phyloP scores from a whole-genome alignment of 92 coral and sea anemone species.

The Pocillopora meandrina region DNA sequence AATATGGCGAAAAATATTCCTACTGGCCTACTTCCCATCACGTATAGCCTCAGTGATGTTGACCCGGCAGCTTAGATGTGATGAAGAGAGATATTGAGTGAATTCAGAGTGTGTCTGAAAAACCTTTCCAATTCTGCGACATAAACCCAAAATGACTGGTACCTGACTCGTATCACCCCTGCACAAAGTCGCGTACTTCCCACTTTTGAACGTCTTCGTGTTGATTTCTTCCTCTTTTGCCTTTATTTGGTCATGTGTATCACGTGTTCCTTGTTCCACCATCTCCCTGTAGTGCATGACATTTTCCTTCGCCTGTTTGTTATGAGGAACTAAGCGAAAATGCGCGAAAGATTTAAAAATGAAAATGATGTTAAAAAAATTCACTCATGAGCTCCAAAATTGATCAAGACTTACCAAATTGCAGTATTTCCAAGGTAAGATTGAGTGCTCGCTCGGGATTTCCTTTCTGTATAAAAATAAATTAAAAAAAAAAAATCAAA shows the following conservation, averaged over 20 bases:
- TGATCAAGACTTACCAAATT: constrained; percentile 39
- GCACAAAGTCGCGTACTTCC: constrained; percentile 76
- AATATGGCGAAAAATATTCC: no score
- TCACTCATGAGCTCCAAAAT: background rate
- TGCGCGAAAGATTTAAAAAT: background rate
- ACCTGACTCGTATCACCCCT: constrained; percentile 75
- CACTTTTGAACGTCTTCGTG: constrained; percentile 55
- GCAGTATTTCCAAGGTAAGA: constrained; percentile 47
- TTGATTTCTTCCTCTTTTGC: constrained; percentile 68
- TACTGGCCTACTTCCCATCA: no score
- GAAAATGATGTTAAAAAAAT: background rate
- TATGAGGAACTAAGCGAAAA: constrained; percentile 63
- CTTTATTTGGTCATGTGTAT: constrained; percentile 61
- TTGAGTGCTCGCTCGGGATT: constrained; percentile 59
- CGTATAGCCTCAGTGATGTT: no score
- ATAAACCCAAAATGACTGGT: constrained; percentile 12
- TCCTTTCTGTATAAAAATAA: constrained; percentile 58
- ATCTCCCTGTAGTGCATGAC: constrained; percentile 66
- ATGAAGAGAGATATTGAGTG: no score
- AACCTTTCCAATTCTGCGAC: no score
- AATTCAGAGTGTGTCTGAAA: no score
- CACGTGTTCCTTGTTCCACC: constrained; percentile 42
- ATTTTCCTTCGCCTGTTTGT: constrained; percentile 59
- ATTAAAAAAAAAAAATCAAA: no score
- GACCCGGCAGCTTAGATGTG: no score